Percentiles rank a stretch among this genome's conserved stretches.
These are phyloP conservation scores for Corvus cornix DNA, from an alignment of 2,113 vertebrate genomes.

Conservation along the genomic window DNA sequence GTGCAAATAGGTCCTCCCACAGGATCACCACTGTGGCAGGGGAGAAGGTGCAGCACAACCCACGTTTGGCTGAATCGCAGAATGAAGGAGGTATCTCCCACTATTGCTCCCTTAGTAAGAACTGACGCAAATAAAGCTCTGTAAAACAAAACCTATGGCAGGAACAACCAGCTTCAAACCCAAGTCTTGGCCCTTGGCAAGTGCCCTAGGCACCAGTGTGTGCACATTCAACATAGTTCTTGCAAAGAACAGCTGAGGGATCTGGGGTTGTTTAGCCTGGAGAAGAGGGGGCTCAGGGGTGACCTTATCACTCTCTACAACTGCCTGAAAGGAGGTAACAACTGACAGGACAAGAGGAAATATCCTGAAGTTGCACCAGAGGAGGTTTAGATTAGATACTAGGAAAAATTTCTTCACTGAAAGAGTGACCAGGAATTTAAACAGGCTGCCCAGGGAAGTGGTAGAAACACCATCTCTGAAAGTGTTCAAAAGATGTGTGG, in stretches of 20 bases:
- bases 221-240: background rate
- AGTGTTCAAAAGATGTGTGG: background rate
- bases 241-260: background rate
- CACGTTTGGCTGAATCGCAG: rapidly evolving
- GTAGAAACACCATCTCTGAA: background rate
- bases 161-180: background rate
- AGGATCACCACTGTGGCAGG: background rate
- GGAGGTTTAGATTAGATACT: background rate
- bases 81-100: background rate
- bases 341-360: background rate
- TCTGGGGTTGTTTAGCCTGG: background rate
- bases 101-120: background rate
- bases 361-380: background rate
- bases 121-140: background rate
- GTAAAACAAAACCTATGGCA: background rate
- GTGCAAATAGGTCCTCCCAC: background rate
- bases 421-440: background rate
- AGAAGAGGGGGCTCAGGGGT: background rate
- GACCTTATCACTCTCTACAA: background rate
- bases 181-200: background rate
- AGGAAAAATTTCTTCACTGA: background rate
- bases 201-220: background rate
- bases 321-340: background rate
- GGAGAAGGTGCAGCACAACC: background rate
- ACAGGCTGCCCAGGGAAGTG: background rate